Evolutionary conservation across 2,113 vertebrate species (phyloP).

Genomic region (Centropus bengalensis): DNA sequence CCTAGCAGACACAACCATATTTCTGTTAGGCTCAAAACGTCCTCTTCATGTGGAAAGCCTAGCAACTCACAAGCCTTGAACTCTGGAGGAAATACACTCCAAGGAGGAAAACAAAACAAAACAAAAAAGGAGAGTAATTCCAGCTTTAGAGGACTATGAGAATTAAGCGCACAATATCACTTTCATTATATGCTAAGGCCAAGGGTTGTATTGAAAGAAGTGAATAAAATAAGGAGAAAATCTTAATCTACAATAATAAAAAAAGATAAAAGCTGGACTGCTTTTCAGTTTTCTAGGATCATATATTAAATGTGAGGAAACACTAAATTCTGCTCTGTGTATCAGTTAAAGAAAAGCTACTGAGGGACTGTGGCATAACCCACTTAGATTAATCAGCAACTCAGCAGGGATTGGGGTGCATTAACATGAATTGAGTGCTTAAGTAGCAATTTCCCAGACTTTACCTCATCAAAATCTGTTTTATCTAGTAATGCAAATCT

Average conservation of each 20-base stretch:
- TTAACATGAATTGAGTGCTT: not conserved
- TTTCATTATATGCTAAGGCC: not conserved
- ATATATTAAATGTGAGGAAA: constrained; percentile 4
- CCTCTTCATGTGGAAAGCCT: not conserved
- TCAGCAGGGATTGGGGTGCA: not conserved
- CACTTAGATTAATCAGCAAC: not conserved
- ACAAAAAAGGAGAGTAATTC: not conserved
- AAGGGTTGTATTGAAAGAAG: not conserved
- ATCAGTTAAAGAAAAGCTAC: constrained; percentile 33
- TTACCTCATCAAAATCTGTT: not conserved
- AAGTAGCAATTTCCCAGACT: not conserved
- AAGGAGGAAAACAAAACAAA: too few species aligned
- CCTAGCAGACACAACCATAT: not conserved
- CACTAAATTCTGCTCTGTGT: not conserved
- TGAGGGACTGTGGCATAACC: not conserved
- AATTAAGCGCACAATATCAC: not conserved
- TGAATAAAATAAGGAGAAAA: not conserved
- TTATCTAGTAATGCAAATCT: not conserved
- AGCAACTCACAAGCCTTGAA: not conserved
- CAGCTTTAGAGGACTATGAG: not conserved
- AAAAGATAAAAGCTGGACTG: not conserved
- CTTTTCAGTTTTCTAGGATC: not conserved
- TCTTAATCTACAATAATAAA: not conserved
- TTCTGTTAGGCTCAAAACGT: not conserved
- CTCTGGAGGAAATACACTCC: not conserved